Evolutionary conservation across 2,888 invertebrate genomes (phyloP).

Genomic region (Epsilonema sp.): DNA sequence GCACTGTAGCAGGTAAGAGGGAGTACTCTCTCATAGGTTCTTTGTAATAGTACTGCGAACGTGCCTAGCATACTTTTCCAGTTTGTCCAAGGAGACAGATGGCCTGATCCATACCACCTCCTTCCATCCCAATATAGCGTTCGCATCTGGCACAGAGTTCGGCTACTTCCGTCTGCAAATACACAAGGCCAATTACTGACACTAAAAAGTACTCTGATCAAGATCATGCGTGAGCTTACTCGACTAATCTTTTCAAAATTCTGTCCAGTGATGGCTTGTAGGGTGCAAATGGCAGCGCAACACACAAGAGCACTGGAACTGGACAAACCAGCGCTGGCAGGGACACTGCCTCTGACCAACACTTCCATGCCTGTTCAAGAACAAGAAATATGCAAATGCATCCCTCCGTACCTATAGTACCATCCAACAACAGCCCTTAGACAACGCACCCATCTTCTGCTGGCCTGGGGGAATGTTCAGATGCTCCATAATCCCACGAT

Average conservation of each 20-base stretch:
- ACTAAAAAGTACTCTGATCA: too few relatives aligned
- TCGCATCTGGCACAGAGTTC: conserved; percentile 71
- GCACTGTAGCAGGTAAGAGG: too few relatives aligned
- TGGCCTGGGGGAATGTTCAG: too few relatives aligned
- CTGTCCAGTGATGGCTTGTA: conserved; percentile 39
- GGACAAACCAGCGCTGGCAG: conserved; percentile 78
- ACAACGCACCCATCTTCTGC: too few relatives aligned
- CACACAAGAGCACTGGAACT: conserved; percentile 94
- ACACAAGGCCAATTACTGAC: too few relatives aligned
- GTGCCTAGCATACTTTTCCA: conserved; percentile 1
- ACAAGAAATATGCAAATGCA: too few relatives aligned
- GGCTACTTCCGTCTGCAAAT: conserved; percentile 46
- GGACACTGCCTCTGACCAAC: conserved; percentile 63
- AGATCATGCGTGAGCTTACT: too few relatives aligned
- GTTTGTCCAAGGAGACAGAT: conserved; percentile 69
- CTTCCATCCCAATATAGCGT: conserved; percentile 82
- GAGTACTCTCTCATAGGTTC: too few relatives aligned
- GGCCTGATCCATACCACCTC: conserved; percentile 99
- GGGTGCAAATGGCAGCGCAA: conserved; percentile 60
- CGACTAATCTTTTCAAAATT: conserved; percentile 13
- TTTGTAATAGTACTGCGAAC: too few relatives aligned
- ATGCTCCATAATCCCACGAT: conserved; percentile 58
- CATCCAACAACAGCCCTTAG: too few relatives aligned
- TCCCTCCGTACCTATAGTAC: too few relatives aligned
- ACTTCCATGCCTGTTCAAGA: conserved; percentile 55